Percentiles rank a stretch among this genome's conserved stretches.
These are phyloP conservation scores for Metopia argyrocephala DNA, from an alignment of 2,888 invertebrate genomes.

Conservation along the genomic window DNA sequence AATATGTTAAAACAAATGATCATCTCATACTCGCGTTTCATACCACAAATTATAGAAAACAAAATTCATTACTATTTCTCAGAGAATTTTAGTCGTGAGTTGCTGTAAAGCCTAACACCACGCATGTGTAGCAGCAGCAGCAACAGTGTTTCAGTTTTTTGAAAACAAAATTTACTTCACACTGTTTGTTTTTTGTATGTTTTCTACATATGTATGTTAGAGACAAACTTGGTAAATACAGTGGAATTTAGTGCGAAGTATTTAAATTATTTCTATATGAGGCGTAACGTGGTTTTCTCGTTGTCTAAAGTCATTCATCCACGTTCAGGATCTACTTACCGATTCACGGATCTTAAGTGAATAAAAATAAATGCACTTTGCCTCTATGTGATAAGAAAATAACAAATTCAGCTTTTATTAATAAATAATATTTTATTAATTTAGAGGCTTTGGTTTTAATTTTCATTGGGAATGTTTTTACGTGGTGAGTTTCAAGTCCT, in stretches of 20 bases:
- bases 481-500: no score
- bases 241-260: not conserved
- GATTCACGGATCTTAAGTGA: no score
- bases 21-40: conserved; percentile 20
- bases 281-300: no score
- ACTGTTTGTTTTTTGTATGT: conserved; percentile 11
- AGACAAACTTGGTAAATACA: conserved; percentile 8
- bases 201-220: conserved; percentile 18
- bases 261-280: not conserved
- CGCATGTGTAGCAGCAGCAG: conserved; percentile 58
- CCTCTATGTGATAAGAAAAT: no score
- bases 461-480: no score
- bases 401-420: no score
- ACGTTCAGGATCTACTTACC: no score
- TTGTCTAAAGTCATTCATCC: no score
- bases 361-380: no score
- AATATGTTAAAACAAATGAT: conserved; percentile 19
- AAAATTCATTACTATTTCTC: not conserved
- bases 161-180: conserved; percentile 30
- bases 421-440: no score
- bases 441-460: no score
- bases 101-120: conserved; percentile 41
- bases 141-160: conserved; percentile 17
- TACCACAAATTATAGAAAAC: not conserved
- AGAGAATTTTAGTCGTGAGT: conserved; percentile 31